Evolutionary conservation across 1,140 invertebrate genomes (phyloP).

Genomic region (Papilio dardanus): DNA sequence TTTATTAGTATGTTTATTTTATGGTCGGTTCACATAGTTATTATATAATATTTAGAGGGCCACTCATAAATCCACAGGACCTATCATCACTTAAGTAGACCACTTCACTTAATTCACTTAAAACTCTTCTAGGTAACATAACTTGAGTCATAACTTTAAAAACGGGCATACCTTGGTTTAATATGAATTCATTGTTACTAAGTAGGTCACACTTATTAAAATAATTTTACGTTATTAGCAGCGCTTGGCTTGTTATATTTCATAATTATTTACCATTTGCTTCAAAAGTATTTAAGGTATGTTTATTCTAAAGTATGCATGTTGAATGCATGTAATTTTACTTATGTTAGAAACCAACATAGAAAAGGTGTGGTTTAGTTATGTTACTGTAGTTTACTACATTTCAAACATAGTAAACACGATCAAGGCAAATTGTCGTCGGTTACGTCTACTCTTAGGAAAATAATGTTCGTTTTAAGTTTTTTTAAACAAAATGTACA

Average conservation of each 20-base stretch:
- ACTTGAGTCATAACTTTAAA: slow-evolving; percentile 20
- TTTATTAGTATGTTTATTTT: too few species aligned
- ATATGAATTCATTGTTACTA: slow-evolving; percentile 20
- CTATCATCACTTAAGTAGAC: background rate
- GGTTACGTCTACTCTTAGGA: background rate
- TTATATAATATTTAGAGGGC: background rate
- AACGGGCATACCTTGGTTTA: slow-evolving; percentile 4
- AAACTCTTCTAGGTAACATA: slow-evolving; percentile 22
- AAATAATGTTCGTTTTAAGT: too few species aligned
- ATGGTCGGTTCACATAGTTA: too few species aligned
- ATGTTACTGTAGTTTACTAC: background rate
- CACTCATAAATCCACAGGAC: background rate
- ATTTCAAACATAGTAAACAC: background rate
- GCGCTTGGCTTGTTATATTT: background rate
- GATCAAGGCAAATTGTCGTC: background rate
- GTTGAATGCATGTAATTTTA: background rate
- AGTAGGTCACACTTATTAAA: slow-evolving; percentile 22
- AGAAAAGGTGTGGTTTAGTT: background rate
- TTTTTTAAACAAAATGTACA: too few species aligned
- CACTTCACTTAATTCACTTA: slow-evolving; percentile 7
- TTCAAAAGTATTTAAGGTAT: slow-evolving; percentile 1
- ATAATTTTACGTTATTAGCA: slow-evolving; percentile 11
- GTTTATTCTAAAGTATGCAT: slow-evolving; percentile 12
- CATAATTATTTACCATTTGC: background rate
- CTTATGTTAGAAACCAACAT: background rate